Conservation (phyloP, 2,888 invertebrate species). For the Coecobrya sp. region DNA sequence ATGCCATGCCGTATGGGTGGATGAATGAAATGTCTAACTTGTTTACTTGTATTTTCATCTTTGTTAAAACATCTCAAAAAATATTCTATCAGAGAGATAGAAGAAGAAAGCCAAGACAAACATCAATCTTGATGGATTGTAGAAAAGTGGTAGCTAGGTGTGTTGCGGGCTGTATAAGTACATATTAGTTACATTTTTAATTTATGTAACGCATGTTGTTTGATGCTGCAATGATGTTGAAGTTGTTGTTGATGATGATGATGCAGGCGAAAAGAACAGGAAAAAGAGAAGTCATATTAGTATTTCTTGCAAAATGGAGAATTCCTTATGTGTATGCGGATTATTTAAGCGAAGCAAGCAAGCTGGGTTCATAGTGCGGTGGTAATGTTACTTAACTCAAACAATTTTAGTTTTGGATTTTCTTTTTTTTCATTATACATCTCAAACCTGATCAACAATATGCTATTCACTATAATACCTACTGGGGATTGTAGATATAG, state of each 20-base stretch:
- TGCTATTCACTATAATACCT: background rate
- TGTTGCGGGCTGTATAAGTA: background rate
- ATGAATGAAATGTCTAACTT: background rate
- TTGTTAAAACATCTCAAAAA: constrained; percentile 21
- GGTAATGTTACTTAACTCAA: background rate
- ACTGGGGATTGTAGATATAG: background rate
- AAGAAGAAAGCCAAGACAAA: constrained; percentile 36
- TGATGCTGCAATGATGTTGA: background rate
- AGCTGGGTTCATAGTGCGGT: background rate
- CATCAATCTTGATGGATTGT: constrained; percentile 45
- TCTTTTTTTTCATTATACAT: background rate
- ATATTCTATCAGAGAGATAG: constrained; percentile 2
- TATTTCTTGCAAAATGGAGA: constrained; percentile 36
- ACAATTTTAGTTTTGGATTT: background rate
- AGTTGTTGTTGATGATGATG: background rate
- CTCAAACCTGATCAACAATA: background rate
- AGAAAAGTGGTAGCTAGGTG: background rate
- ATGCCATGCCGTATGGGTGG: constrained; percentile 15
- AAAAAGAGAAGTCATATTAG: constrained; percentile 12
- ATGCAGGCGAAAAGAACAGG: background rate
- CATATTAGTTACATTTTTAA: constrained; percentile 39
- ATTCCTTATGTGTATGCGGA: background rate
- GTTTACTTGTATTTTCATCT: constrained; percentile 36
- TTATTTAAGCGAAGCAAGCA: background rate
- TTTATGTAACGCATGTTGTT: constrained; percentile 27